Evolutionary conservation across 2,797 vertebrate genomes (phyloP).

Genomic region (Phrynocephalus guinanensis): DNA sequence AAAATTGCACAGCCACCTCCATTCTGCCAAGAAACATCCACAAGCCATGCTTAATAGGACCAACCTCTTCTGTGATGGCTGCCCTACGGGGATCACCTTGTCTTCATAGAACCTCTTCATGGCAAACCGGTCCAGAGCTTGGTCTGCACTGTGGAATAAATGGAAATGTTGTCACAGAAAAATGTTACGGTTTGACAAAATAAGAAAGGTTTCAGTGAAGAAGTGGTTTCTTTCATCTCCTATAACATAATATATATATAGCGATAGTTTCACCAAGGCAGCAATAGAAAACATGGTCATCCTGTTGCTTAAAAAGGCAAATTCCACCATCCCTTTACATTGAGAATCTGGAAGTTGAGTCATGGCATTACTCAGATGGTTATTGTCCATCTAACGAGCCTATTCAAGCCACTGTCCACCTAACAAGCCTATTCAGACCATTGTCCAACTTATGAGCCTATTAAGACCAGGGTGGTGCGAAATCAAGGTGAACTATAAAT

Average conservation of each 20-base stretch:
- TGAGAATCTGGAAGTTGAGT: no score
- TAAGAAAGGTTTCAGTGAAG: neutral
- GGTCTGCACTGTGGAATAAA: conserved; percentile 84
- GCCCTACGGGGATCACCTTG: conserved; percentile 95
- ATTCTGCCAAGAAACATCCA: neutral
- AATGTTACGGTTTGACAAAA: neutral
- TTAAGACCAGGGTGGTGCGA: no score
- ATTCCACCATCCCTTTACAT: no score
- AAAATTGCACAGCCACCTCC: no score
- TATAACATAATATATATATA: neutral
- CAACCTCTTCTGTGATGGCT: conserved; percentile 97
- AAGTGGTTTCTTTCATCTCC: neutral
- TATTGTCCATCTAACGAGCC: no score
- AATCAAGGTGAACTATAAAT: no score
- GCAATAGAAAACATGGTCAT: neutral
- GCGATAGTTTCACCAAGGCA: neutral
- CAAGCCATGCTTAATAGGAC: conserved; percentile 51
- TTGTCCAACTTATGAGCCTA: no score
- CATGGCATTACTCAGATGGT: no score
- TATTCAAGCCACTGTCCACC: no score
- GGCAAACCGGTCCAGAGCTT: conserved; percentile 97
- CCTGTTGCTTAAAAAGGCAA: neutral
- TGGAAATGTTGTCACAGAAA: neutral
- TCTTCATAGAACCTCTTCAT: conserved; percentile 99
- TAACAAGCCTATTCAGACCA: no score